Evolutionary conservation across 2,888 invertebrate species (phyloP), one percentile per base, ranked within the genome.

Genomic region (Tinea trinotella): DNA sequence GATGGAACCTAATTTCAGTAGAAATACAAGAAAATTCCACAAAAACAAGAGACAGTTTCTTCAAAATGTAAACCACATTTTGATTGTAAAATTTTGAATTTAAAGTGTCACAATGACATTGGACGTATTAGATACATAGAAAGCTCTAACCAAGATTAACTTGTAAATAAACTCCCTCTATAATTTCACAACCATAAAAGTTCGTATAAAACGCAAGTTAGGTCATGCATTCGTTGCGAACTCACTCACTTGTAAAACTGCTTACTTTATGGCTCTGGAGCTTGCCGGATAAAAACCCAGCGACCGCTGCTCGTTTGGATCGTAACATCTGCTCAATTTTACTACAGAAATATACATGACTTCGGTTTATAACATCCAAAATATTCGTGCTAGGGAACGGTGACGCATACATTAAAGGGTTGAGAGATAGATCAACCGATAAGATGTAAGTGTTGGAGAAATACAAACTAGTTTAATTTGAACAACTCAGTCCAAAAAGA

Each of bases 341-440:
- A 44, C 54, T 52, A 54, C 56, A 46, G 57, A 56, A 62, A 61
- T 62, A 62, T 61, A 57, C 58, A 59, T 62, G 44, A 19, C 19
- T 46, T 36, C 53, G 56, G 35, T 35, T 36, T 18, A 64, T 68
- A 24, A 40, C 62, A 62, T 63, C 62, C 58, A 64, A 63, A 71
- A 70, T 69, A 72, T 71, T 70, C 65, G 68, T 70, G 60, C 61
- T 74, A 65, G 67, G 61, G 67, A 67, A 68, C 70, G 67, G 68
- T 71, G 72, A 75, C 71, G 76, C 72, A 74, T 74, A 74, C 67
- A 72, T 74, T 71, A 76, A 83, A 83, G 82, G 81, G 82, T 81
- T 79, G 67, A 72, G 71, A 75, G 74, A 76, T 69, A 68, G 79
- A 84, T 82, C 72, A 68, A 17, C 61, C 63, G 83, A 83, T 83